Base-by-base conservation (phyloP, 2,797 vertebrate genomes). In the Geotria australis region DNA sequence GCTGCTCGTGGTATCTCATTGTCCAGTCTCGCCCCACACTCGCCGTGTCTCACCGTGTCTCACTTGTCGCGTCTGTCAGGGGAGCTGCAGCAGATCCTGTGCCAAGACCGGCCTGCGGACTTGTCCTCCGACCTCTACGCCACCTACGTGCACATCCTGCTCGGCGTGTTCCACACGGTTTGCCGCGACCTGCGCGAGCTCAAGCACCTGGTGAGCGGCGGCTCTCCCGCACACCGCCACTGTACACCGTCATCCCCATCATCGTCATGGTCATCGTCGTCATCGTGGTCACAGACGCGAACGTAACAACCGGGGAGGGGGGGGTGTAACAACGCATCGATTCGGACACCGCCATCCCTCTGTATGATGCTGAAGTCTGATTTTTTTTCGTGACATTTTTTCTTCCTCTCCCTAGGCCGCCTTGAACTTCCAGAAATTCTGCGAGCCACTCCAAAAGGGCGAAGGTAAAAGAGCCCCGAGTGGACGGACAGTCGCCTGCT, bases 161-260 rank as follows among this genome's bases (percentile, higher is more conserved):
- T 98, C 67, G 85, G 86, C 57, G 88, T 98, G 61, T 96, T 98
- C 66, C 91, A 81, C 66, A 77, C 82, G 0, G 85, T 88, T 56
- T 98, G 88, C 65, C 74, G 85, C 59, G 88, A 98, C 70, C 74
- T 98, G 64, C 74, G 82, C 61, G 91, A 98, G 65, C 83, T 98
- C 48, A 77, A 73, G 9, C 84, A 94, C 72, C 72, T 98, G 78
- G 89, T 95, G 64, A 77, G 78, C 61, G 38, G 56, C n/a, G n/a
- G n/a, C 8, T 24, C 24, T 8, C 8, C 51, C 9, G 6, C n/a
- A 24, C n/a, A 11, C 49, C 11, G 2, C 14, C 49, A 53, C 48
- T 51, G 49, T 51, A 14, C 51, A 55, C n/a, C 3, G 51, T 55
- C n/a, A 3, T 55, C 8, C 12, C n/a, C 9, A 15, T n/a, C 12